A percentile compares a stretch with the other conserved stretches of the same genome.
phyloP scores from a whole-genome alignment of 53 echinoderm and acorn worm genomes.

The Stichopus horrens region DNA sequence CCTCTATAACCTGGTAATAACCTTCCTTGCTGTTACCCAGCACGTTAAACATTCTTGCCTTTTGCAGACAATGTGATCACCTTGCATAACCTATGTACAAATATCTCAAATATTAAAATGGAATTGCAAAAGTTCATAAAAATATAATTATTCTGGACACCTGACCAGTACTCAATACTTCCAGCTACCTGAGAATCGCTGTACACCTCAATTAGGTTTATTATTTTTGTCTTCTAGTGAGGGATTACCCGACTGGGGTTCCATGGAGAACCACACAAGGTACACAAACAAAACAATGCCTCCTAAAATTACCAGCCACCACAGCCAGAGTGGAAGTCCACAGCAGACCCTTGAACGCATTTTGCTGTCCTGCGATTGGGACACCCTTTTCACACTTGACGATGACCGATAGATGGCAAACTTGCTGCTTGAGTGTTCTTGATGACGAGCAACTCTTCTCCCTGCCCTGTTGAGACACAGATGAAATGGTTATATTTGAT shows the following conservation, averaged over 20 bases:
- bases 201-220: too few species aligned
- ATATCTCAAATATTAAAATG: background rate
- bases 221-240: too few species aligned
- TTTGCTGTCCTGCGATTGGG: background rate
- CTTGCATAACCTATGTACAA: background rate
- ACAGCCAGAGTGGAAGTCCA: constrained; percentile 35
- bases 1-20: too few species aligned
- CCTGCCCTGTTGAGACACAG: background rate
- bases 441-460: background rate
- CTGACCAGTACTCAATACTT: background rate
- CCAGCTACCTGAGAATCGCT: background rate
- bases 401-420: background rate
- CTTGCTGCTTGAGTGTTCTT: background rate
- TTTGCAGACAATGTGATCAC: too few species aligned
- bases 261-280: constrained; percentile 17
- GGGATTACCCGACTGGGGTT: background rate
- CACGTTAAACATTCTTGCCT: too few species aligned
- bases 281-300: constrained; percentile 18
- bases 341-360: background rate
- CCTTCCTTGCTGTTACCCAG: too few species aligned
- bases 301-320: constrained; percentile 31
- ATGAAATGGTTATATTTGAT: background rate
- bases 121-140: background rate
- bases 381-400: background rate
- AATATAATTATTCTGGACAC: background rate